Evolutionary conservation across 2,888 invertebrate species (phyloP), one percentile per base, ranked within the genome.

Genomic region (Sylvicola fuscatus): DNA sequence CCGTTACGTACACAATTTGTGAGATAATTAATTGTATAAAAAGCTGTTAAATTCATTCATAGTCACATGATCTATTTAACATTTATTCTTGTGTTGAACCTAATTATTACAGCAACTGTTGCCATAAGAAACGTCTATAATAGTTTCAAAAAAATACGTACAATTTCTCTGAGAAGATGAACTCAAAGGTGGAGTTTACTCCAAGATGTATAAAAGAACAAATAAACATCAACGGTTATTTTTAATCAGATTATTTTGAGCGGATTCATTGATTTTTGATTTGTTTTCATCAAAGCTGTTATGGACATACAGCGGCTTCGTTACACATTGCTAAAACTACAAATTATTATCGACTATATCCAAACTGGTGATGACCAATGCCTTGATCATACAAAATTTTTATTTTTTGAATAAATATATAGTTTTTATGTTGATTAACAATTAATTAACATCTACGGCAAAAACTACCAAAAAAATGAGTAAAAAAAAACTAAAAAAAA

Each of bases 141-240:
- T 29, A 6, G 14, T 10, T 29, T n/a, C n/a, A n/a, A n/a, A n/a
- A n/a, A 29, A 29, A 13, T 13, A 29, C 12, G 12, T 13, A 29
- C n/a, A 8, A 29, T 8, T 29, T 13, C n/a, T 29, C 29, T 29
- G 29, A 13, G 21, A 29, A 13, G 6, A 13, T 13, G 29, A 13
- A 29, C 44, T 45, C 46, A 50, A 56, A 58, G 58, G 58, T 55
- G 56, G 56, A 58, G 56, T 58, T 58, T 52, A 44, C 58, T 56
- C 58, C 56, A 53, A 46, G 43, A 44, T 43, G 29, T 13, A 13
- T 13, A 29, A 13, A 29, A 29, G 29, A 29, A 29, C 12, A 13
- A 13, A 29, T 29, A 29, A 13, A 13, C 29, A n/a, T 29, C n/a
- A 29, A 21, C 21, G 21, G 21, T 21, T 21, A 21, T 21, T 21